Evolutionary conservation across 2,888 invertebrate genomes (phyloP).

Genomic region (Alloplasta piceator): DNA sequence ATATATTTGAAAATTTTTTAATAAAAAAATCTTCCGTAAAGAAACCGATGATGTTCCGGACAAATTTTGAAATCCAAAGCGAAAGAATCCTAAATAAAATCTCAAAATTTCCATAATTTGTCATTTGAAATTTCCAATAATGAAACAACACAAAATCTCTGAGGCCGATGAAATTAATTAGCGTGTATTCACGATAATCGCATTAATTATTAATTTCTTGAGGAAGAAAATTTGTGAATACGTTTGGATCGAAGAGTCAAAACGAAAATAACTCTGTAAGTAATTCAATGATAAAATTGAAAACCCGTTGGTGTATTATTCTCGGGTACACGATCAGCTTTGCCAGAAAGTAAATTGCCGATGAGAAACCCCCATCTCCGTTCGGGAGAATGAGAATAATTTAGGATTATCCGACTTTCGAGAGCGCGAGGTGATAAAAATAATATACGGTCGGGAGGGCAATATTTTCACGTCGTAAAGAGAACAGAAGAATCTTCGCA

Average conservation of each 20-base stretch:
- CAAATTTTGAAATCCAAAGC: too few species aligned
- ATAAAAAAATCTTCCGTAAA: too few species aligned
- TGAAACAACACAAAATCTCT: too few species aligned
- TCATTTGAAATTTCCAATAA: too few species aligned
- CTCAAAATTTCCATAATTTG: too few species aligned
- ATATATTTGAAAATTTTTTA: too few species aligned
- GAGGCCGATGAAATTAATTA: too few species aligned
- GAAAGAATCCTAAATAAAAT: too few species aligned
- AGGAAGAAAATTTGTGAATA: background rate
- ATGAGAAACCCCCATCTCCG: background rate
- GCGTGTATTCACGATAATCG: too few species aligned
- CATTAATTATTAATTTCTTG: too few species aligned
- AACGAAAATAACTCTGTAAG: too few species aligned
- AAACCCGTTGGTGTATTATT: slow-evolving; percentile 17
- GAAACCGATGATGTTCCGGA: too few species aligned
- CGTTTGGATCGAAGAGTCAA: slow-evolving; percentile 66
- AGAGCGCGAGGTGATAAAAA: slow-evolving; percentile 15
- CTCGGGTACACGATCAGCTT: slow-evolving; percentile 1
- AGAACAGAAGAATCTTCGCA: background rate
- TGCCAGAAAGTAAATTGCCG: slow-evolving; percentile 55
- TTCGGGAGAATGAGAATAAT: slow-evolving; percentile 39
- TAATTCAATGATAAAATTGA: background rate
- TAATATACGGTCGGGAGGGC: background rate
- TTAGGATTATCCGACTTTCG: slow-evolving; percentile 10
- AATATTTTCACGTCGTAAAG: slow-evolving; percentile 28